phyloP scores from a whole-genome alignment of 92 coral and sea anemone species.

The Zoanthus solanderi region DNA sequence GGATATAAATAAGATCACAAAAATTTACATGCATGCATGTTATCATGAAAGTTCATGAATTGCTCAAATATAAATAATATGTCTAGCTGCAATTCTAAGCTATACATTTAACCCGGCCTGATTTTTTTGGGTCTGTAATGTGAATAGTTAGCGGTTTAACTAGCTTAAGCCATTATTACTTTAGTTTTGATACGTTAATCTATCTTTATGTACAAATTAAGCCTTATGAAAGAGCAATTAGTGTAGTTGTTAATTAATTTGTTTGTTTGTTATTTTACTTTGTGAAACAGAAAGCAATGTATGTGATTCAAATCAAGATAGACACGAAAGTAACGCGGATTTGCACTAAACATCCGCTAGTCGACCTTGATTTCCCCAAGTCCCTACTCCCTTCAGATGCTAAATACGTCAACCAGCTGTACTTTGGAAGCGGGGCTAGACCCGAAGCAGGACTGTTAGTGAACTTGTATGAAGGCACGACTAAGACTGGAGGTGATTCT shows the following conservation, averaged over 20 bases:
- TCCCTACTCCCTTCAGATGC: slow-evolving; percentile 3
- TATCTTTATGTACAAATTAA: too few relatives aligned
- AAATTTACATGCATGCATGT: too few relatives aligned
- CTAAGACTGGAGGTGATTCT: slow-evolving; percentile 1
- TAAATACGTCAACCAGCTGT: not conserved
- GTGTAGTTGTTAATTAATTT: not conserved
- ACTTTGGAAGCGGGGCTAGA: not conserved
- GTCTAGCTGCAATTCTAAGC: too few relatives aligned
- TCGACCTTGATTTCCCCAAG: not conserved
- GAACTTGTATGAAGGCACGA: not conserved
- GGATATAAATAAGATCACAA: too few relatives aligned
- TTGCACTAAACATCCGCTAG: slow-evolving; percentile 18
- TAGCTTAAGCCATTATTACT: too few relatives aligned
- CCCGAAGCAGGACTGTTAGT: slow-evolving; percentile 19
- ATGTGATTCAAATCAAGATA: slow-evolving; percentile 4
- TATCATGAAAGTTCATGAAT: too few relatives aligned
- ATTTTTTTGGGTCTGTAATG: too few relatives aligned
- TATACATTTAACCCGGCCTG: too few relatives aligned
- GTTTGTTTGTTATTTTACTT: not conserved
- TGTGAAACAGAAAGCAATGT: slow-evolving; percentile 4
- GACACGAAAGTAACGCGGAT: not conserved
- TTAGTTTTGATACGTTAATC: too few relatives aligned
- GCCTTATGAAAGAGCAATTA: too few relatives aligned
- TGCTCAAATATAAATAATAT: too few relatives aligned
- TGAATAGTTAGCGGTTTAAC: too few relatives aligned